These are phyloP conservation scores for Eonycteris spelaea DNA, from an alignment of 2,113 vertebrate species.

Conservation along the genomic window DNA sequence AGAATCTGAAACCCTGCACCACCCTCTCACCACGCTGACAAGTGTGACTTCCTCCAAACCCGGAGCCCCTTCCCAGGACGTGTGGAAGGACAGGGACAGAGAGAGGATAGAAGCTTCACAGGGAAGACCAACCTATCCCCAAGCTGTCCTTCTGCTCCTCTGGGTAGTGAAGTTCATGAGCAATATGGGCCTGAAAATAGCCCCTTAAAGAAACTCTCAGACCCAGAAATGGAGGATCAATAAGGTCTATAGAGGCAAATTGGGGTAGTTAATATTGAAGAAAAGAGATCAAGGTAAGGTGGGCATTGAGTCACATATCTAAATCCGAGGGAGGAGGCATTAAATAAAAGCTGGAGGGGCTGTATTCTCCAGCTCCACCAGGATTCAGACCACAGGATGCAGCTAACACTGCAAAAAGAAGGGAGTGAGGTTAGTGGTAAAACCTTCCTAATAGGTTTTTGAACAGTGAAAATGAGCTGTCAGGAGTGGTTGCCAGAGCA, in stretches of 20 bases:
- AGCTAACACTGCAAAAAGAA: neutral
- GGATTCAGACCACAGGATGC: neutral
- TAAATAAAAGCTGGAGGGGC: neutral
- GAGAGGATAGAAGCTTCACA: neutral
- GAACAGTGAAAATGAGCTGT: conserved; percentile 66
- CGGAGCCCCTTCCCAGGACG: neutral
- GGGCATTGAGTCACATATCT: neutral
- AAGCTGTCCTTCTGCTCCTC: neutral
- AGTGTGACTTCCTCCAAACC: neutral
- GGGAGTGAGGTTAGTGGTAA: neutral
- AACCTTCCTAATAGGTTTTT: conserved; percentile 58
- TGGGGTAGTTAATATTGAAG: neutral
- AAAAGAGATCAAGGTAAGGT: neutral
- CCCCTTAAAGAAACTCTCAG: neutral
- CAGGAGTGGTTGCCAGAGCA: conserved; percentile 32
- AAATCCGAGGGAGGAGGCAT: neutral
- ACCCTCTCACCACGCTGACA: neutral
- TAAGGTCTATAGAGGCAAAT: neutral
- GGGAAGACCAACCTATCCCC: neutral
- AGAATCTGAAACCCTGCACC: neutral
- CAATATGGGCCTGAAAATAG: neutral
- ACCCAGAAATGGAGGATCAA: neutral
- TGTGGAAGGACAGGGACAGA: neutral
- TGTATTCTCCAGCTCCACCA: neutral
- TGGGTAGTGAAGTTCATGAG: neutral